These are phyloP conservation scores for Porites rus DNA, from an alignment of 92 coral and sea anemone genomes.

Conservation along the genomic window DNA sequence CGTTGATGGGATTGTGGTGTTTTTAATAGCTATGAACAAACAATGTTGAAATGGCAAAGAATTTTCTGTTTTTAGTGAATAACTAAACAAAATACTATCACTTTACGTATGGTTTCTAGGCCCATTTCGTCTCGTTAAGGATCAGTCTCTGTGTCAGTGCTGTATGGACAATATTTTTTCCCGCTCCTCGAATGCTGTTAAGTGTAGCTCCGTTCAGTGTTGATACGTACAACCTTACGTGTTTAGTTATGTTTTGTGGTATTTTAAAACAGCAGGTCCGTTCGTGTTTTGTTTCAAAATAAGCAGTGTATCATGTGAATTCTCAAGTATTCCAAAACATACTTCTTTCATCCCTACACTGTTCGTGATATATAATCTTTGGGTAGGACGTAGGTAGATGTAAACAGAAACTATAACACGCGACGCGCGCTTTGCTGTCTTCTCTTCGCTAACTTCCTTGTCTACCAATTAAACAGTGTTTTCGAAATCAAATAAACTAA, in stretches of 20 bases:
- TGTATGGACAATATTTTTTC: neutral
- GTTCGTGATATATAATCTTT: constrained; percentile 6
- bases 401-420: constrained; percentile 40
- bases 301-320: constrained; percentile 1
- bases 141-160: neutral
- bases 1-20: constrained; percentile 17
- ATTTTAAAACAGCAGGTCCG: constrained; percentile 19
- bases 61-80: constrained; percentile 14
- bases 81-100: constrained; percentile 3
- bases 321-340: constrained; percentile 15
- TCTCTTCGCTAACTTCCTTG: neutral
- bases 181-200: neutral
- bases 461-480: constrained; percentile 9
- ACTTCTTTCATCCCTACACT: constrained; percentile 5
- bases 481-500: neutral
- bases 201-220: neutral
- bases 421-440: constrained; percentile 12
- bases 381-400: constrained; percentile 4
- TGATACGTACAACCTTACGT: neutral
- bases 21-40: constrained; percentile 32
- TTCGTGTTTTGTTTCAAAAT: constrained; percentile 15
- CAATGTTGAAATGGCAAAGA: constrained; percentile 12
- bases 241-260: neutral
- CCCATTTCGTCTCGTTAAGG: neutral
- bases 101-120: constrained; percentile 23